phyloP scores from a whole-genome alignment of 2,888 invertebrate species.

The Trissolcus japonicus region DNA sequence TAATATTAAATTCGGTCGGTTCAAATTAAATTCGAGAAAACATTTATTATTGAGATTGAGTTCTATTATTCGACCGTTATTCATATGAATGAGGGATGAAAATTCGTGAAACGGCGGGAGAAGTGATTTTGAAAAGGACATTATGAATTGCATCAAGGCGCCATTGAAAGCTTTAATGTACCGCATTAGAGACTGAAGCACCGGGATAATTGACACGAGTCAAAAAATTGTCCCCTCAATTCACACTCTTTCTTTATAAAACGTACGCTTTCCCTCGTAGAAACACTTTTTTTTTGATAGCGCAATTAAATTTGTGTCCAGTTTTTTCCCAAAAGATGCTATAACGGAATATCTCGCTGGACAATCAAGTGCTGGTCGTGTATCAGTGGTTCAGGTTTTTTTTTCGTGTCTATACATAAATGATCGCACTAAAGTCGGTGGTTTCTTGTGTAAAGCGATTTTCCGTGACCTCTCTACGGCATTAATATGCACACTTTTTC shows the following conservation, averaged over 20 bases:
- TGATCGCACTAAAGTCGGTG: too few species aligned
- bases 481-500: slow-evolving; percentile 9
- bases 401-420: too few species aligned
- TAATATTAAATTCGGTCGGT: too few species aligned
- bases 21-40: too few species aligned
- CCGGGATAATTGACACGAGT: slow-evolving; percentile 19
- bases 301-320: slow-evolving; percentile 62
- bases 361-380: slow-evolving; percentile 27
- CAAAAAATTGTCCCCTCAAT: slow-evolving; percentile 45
- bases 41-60: background rate
- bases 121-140: slow-evolving; percentile 12
- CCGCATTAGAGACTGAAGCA: slow-evolving; percentile 6
- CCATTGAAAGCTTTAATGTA: slow-evolving; percentile 26
- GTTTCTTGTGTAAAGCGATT: too few species aligned
- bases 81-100: slow-evolving; percentile 1
- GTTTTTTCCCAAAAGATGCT: slow-evolving; percentile 66
- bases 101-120: slow-evolving; percentile 4
- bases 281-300: slow-evolving; percentile 59
- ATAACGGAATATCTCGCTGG: slow-evolving; percentile 56
- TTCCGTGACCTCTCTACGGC: too few species aligned
- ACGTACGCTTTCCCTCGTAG: too few species aligned
- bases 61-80: slow-evolving; percentile 1
- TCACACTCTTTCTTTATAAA: too few species aligned
- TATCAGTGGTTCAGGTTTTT: background rate
- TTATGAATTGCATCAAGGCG: slow-evolving; percentile 15